Base-by-base conservation (phyloP, 2,113 vertebrate species). In the Stercorarius parasiticus region DNA sequence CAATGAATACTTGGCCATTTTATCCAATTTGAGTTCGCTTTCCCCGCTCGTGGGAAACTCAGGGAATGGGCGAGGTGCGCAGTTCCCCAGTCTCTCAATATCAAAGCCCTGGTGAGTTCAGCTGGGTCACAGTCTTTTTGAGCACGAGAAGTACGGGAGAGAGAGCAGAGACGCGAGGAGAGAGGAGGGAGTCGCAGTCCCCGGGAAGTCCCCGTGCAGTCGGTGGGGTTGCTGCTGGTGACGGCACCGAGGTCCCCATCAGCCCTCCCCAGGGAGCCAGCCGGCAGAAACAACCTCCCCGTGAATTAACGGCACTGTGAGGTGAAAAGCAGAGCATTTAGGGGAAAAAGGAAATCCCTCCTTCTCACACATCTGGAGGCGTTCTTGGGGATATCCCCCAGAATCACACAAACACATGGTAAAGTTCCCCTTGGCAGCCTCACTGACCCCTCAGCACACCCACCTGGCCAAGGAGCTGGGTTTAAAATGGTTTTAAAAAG, bases 81-180 rank as follows among this genome's bases (percentile, higher is more conserved):
- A 16, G 7, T 59, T 71, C 69, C 69, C 69, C 23, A 27, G 36
- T n/a, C 85, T 70, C 85, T 94, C 80, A 23, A 0, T 55, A 56
- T 78, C 50, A 86, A 90, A 96, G 72, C 65, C 81, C 34, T 2
- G 42, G 25, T 45, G 84, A 89, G 81, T 91, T 94, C 83, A 95
- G 56, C 58, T 65, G 93, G 88, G 86, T 83, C 88, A 78, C 22
- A 23, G 50, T 4, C 11, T 43, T 72, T 67, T 3, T 76, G 50
- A 93, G 86, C 59, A 49, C 0, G 4, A 81, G 76, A 69, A 85
- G 70, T 29, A 40, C 1, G 3, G 52, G 20, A 87, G 55, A 82
- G 40, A 88, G 50, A 77, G 82, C 15, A 43, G 66, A 64, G 78
- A 23, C 19, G 22, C 1, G 32, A 58, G 59, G 26, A 20, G n/a